phyloP scores from a whole-genome alignment of 2,113 vertebrate species.

The Hypomesus transpacificus region DNA sequence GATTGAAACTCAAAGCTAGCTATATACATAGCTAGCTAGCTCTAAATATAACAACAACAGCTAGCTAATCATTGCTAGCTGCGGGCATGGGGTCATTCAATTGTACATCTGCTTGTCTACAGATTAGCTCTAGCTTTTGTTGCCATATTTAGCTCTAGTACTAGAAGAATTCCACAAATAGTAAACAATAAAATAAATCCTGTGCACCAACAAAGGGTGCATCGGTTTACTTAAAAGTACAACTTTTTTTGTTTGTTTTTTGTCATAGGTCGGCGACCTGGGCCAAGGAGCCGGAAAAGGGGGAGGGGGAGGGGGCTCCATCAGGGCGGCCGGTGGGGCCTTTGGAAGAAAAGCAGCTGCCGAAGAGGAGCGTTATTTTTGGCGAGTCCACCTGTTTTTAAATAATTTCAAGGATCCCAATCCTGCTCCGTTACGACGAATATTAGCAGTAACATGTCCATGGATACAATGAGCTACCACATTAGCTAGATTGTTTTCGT shows the following conservation, averaged over 20 bases:
- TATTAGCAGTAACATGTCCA: neutral
- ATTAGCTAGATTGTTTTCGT: no score
- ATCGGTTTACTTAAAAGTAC: no score
- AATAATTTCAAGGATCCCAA: neutral
- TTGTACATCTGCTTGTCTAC: no score
- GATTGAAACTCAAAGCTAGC: neutral
- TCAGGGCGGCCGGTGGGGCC: conserved; percentile 86
- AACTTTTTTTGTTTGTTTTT: no score
- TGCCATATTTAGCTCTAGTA: no score
- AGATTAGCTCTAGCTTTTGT: no score
- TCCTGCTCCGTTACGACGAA: neutral
- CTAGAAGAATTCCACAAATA: no score
- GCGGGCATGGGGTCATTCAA: no score
- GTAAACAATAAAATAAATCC: no score
- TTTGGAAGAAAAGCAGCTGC: conserved; percentile 82
- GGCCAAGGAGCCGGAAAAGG: conserved; percentile 79
- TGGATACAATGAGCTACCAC: neutral
- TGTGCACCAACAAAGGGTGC: no score
- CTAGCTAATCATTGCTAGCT: neutral
- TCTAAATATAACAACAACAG: no score
- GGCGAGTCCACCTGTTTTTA: conserved; percentile 56
- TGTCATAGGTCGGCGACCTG: conserved; percentile 77
- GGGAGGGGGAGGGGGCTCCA: conserved; percentile 74
- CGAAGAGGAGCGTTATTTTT: conserved; percentile 88
- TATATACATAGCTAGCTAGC: no score